These are phyloP conservation scores for Eptatretus burgeri DNA, from an alignment of 2,113 vertebrate genomes.

Conservation along the genomic window DNA sequence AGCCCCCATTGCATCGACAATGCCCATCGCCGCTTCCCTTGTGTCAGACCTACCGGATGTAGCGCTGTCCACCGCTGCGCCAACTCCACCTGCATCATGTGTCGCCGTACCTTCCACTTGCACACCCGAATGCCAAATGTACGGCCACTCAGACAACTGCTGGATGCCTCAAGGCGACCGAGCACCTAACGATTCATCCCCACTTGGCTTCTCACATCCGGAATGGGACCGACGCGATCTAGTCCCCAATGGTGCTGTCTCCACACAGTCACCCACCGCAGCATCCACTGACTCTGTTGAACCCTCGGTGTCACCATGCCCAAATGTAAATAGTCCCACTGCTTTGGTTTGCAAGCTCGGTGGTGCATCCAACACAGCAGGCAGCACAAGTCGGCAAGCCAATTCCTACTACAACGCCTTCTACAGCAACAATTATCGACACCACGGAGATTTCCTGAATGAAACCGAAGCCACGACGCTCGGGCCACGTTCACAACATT, in stretches of 20 bases:
- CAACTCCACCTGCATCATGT: background rate
- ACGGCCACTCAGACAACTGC: slow-evolving; percentile 6
- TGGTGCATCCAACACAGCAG: background rate
- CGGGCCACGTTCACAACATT: background rate
- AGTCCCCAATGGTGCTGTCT: background rate
- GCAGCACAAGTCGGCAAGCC: slow-evolving; percentile 1
- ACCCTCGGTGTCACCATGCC: too few species aligned
- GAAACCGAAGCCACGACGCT: background rate
- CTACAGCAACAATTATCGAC: slow-evolving; percentile 5
- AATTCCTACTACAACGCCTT: slow-evolving; percentile 6
- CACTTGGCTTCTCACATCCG: background rate
- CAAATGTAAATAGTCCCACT: too few species aligned
- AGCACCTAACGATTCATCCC: too few species aligned
- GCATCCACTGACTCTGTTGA: background rate
- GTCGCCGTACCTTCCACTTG: background rate
- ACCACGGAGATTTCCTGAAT: background rate
- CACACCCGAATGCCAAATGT: slow-evolving; percentile 1
- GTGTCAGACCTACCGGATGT: slow-evolving; percentile 1
- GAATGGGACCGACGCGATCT: slow-evolving; percentile 3
- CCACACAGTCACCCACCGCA: background rate
- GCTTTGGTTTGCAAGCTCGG: background rate
- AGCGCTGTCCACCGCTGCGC: background rate
- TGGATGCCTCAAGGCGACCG: slow-evolving; percentile 1
- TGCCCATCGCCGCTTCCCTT: too few species aligned
- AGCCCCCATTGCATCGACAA: too few species aligned